phyloP scores from a whole-genome alignment of 2,113 vertebrate species.

The Thomomys bottae region DNA sequence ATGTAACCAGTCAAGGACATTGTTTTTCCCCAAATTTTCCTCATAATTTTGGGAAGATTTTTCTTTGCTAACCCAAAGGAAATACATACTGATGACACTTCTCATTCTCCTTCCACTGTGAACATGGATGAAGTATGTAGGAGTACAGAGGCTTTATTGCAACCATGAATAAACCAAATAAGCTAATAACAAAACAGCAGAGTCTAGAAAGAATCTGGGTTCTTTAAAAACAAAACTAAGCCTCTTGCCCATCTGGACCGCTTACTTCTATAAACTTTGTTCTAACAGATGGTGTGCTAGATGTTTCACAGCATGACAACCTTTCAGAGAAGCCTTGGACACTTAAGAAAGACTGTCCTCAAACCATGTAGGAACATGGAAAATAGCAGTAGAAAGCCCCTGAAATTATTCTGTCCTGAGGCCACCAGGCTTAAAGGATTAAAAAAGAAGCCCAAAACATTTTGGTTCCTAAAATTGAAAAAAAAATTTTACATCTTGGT shows the following conservation, averaged over 20 bases:
- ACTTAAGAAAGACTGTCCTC: not conserved
- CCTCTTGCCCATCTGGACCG: not conserved
- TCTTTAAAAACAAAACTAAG: not conserved
- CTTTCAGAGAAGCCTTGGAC: not conserved
- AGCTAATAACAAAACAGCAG: not conserved
- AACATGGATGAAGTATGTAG: not conserved
- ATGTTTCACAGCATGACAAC: not conserved
- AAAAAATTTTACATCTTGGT: constrained; percentile 18
- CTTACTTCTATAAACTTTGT: not conserved
- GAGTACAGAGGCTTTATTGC: not conserved
- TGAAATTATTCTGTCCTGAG: constrained; percentile 1
- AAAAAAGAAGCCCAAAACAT: not conserved
- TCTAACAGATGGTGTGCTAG: not conserved
- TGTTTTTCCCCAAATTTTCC: not conserved
- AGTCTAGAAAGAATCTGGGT: not conserved
- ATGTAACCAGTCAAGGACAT: not conserved
- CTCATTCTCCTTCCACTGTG: not conserved
- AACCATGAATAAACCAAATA: not conserved
- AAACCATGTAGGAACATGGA: not conserved
- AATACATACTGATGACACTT: not conserved
- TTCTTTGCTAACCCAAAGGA: constrained; percentile 26
- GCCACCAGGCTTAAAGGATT: not conserved
- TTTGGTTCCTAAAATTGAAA: not conserved
- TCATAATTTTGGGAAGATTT: not conserved
- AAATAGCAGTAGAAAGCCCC: not conserved